A percentile compares a stretch with the other conserved stretches of the same genome.
Conservation (phyloP, 2,888 invertebrate species). For the Drosophila affinis region DNA sequence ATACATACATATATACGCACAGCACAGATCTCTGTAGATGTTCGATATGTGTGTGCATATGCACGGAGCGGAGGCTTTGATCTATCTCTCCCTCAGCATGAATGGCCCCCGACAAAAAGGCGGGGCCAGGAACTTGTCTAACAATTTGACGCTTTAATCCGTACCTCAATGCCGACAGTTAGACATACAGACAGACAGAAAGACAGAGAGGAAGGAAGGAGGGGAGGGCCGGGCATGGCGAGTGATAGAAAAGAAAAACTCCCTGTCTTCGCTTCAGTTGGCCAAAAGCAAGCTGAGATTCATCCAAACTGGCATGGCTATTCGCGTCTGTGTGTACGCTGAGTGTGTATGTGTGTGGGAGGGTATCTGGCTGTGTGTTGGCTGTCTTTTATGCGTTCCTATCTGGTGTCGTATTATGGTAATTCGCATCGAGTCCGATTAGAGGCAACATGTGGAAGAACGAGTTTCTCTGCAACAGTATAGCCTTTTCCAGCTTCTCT, state of each 20-base stretch:
- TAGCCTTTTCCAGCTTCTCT: background rate
- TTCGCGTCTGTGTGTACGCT: slow-evolving; percentile 9
- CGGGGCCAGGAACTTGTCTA: slow-evolving; percentile 40
- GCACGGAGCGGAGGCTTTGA: slow-evolving; percentile 35
- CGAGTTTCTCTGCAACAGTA: slow-evolving; percentile 32
- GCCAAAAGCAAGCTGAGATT: slow-evolving; percentile 43
- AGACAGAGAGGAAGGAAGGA: background rate
- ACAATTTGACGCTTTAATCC: slow-evolving; percentile 77
- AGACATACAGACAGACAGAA: background rate
- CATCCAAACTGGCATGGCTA: slow-evolving; percentile 28
- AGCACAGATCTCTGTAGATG: background rate
- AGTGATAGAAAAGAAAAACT: slow-evolving; percentile 14
- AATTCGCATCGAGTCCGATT: slow-evolving; percentile 76
- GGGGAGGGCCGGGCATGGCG: background rate
- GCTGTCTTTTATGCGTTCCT: slow-evolving; percentile 29
- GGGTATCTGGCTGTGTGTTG: slow-evolving; percentile 12
- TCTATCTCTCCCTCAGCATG: slow-evolving; percentile 38
- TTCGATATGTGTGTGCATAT: slow-evolving; percentile 15
- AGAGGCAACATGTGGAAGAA: slow-evolving; percentile 71
- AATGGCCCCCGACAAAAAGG: slow-evolving; percentile 21
- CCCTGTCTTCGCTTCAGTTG: slow-evolving; percentile 55
- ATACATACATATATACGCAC: background rate
- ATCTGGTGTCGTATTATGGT: slow-evolving; percentile 75
- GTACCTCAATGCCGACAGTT: slow-evolving; percentile 20
- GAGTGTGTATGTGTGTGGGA: slow-evolving; percentile 15